Conservation (phyloP, 2,797 vertebrate species). For the Sphaeramia orbicularis region DNA sequence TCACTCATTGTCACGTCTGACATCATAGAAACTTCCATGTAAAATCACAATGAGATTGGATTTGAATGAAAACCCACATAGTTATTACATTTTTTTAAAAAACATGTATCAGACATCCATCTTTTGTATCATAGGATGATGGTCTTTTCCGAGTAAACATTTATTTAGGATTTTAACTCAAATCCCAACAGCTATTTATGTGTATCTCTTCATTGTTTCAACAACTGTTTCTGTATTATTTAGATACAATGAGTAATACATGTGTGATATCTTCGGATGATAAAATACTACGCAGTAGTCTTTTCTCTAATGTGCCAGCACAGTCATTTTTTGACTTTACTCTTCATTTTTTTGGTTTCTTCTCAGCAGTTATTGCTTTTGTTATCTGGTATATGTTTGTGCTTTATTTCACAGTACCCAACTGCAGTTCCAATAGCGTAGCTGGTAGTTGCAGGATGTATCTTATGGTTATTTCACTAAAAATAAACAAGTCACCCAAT, state of each 20-base stretch:
- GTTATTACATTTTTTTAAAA: slow-evolving; percentile 4
- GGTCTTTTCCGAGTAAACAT: too few relatives aligned
- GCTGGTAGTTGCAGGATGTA: neutral
- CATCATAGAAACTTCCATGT: neutral
- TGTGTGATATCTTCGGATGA: too few relatives aligned
- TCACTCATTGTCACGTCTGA: slow-evolving; percentile 1
- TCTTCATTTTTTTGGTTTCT: neutral
- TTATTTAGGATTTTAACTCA: too few relatives aligned
- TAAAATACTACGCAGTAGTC: too few relatives aligned
- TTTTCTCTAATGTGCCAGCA: slow-evolving; percentile 1
- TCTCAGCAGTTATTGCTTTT: neutral
- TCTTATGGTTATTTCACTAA: slow-evolving; percentile 21
- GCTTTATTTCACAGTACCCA: neutral
- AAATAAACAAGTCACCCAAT: slow-evolving; percentile 10
- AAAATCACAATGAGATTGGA: neutral
- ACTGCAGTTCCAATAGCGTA: neutral
- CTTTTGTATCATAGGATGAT: too few relatives aligned
- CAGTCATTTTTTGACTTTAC: slow-evolving; percentile 23
- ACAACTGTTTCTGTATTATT: too few relatives aligned
- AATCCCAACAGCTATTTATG: too few relatives aligned
- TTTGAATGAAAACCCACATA: neutral
- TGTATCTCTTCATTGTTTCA: too few relatives aligned
- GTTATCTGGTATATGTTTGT: neutral
- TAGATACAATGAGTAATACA: too few relatives aligned
- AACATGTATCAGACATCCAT: neutral